Base-by-base conservation (phyloP, 1,140 invertebrate species). In the Temnothorax nylanderi region DNA sequence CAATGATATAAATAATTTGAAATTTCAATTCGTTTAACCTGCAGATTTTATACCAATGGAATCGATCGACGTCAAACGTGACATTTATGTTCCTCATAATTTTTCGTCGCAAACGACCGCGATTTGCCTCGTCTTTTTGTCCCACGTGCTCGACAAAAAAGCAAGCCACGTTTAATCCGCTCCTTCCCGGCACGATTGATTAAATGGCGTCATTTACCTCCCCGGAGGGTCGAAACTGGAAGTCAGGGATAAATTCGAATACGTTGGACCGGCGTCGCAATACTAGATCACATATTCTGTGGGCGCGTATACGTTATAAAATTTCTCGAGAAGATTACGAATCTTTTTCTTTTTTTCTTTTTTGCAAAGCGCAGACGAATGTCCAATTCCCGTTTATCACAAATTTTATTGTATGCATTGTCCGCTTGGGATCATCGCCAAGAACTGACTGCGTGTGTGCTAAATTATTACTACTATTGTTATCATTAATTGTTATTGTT, bases 331-430 rank as follows among this genome's bases (percentile, higher is more conserved):
- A 74, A 60, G 41, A 34, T 49, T 49, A 56, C 34, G 26, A 72
- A 72, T 37, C 65, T 69, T 69, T 41, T 75, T 76, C 32, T 7
- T 47, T 49, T 65, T 58, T 56, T 41, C 3, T 2, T 62, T 65
- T 78, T 78, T 37, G 67, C 67, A 47, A 82, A 60, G 69, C 54
- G 32, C 69, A 74, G 54, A 84, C 80, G n/a, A 60, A 47, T 47
- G 69, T 75, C 80, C 80, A 60, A 84, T 75, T 84, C 44, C 32
- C 51, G 69, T 84, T 74, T 84, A 84, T 87, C 78, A 76, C 77
- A 89, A 56, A 69, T 87, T 67, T 86, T 72, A 71, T 85, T 77
- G 82, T 78, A 85, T 85, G 47, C 72, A 64, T 26, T 77, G 49
- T 58, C 74, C 67, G 44, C 56, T 41, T 41, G 44, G 64, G 34